phyloP scores from a whole-genome alignment of 2,888 invertebrate genomes.

The Boloria euphrosyne region DNA sequence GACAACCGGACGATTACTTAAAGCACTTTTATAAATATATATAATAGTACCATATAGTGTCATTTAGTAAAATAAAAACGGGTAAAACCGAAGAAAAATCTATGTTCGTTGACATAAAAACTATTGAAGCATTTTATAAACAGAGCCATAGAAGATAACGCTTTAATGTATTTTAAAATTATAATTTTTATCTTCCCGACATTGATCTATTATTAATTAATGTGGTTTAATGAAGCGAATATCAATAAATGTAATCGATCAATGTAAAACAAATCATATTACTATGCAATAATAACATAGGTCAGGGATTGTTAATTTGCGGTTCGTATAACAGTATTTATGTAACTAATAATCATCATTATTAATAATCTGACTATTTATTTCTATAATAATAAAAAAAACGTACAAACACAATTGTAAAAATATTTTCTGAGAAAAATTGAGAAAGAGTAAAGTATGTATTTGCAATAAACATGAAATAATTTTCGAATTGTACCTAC shows the following conservation, averaged over 20 bases:
- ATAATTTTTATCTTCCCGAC: slow-evolving; percentile 21
- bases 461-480: too few species aligned
- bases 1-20: too few species aligned
- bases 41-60: background rate
- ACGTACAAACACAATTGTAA: too few species aligned
- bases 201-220: slow-evolving; percentile 33
- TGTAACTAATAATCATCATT: too few species aligned
- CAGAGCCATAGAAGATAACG: slow-evolving; percentile 9
- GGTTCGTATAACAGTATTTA: background rate
- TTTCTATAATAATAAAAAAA: too few species aligned
- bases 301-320: background rate
- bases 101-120: background rate
- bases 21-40: too few species aligned
- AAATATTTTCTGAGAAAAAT: too few species aligned
- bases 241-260: slow-evolving; percentile 34
- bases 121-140: slow-evolving; percentile 1
- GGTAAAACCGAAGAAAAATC: background rate
- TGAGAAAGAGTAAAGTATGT: too few species aligned
- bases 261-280: slow-evolving; percentile 19
- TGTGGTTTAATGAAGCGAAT: slow-evolving; percentile 27
- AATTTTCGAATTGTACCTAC: too few species aligned
- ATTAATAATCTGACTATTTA: too few species aligned
- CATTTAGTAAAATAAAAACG: background rate
- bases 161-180: slow-evolving; percentile 19
- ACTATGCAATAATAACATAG: slow-evolving; percentile 10